These are phyloP conservation scores for Thereva unica DNA, from an alignment of 2,888 invertebrate species.

Conservation along the genomic window DNA sequence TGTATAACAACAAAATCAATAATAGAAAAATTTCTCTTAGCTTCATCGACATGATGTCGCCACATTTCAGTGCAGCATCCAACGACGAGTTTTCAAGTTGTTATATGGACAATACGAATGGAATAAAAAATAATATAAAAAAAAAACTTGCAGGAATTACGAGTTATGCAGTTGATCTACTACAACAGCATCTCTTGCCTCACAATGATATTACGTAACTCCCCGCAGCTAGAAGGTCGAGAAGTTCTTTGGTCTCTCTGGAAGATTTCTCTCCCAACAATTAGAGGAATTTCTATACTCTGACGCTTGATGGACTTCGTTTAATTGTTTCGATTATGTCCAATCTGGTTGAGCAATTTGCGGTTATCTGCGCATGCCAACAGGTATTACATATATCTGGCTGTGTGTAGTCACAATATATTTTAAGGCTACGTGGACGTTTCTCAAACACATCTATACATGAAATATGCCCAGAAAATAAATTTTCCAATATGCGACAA, in stretches of 20 bases:
- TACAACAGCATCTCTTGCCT: slow-evolving; percentile 30
- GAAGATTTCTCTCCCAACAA: neutral
- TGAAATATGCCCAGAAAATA: slow-evolving; percentile 39
- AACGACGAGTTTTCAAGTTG: slow-evolving; percentile 36
- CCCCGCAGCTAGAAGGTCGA: slow-evolving; percentile 6
- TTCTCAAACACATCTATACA: slow-evolving; percentile 13
- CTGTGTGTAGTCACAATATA: too few relatives aligned
- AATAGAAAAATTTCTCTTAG: slow-evolving; percentile 27
- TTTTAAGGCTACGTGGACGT: too few relatives aligned
- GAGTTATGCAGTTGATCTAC: slow-evolving; percentile 32
- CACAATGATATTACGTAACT: slow-evolving; percentile 25
- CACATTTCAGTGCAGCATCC: slow-evolving; percentile 34
- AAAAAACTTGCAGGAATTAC: slow-evolving; percentile 36
- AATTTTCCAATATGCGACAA: slow-evolving; percentile 41
- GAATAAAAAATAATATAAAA: slow-evolving; percentile 12
- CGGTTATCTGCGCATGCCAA: slow-evolving; percentile 14
- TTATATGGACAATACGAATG: neutral
- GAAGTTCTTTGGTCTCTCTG: slow-evolving; percentile 13
- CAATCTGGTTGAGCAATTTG: slow-evolving; percentile 17
- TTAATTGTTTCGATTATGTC: slow-evolving; percentile 33
- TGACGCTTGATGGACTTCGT: slow-evolving; percentile 6
- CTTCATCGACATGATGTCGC: slow-evolving; percentile 36
- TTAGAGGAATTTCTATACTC: slow-evolving; percentile 12
- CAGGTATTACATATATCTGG: slow-evolving; percentile 12
- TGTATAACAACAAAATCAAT: neutral